Conservation (phyloP, 1,140 invertebrate species). For the Aphelenchoides besseyi region DNA sequence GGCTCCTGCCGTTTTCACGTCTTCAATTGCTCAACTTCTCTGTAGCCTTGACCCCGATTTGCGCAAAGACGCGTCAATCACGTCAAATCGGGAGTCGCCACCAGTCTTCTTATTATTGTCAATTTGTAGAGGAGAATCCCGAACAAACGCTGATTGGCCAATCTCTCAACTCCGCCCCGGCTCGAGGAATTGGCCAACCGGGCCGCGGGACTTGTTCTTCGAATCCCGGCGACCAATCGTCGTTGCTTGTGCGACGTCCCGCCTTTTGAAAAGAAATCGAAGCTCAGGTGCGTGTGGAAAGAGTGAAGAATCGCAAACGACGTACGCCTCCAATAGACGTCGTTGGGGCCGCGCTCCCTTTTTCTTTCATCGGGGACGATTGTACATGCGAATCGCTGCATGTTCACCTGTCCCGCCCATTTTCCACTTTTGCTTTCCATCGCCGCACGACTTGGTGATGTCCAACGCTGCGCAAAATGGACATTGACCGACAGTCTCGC, state of each 20-base stretch:
- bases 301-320: too few relatives aligned
- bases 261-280: not conserved
- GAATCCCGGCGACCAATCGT: not conserved
- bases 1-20: too few relatives aligned
- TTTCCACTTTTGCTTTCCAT: constrained; percentile 19
- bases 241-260: not conserved
- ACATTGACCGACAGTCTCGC: not conserved
- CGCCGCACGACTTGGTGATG: not conserved
- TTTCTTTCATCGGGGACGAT: not conserved
- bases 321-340: not conserved
- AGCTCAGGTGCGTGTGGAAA: not conserved
- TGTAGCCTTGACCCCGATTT: not conserved
- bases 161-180: too few relatives aligned
- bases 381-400: not conserved
- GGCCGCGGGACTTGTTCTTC: too few relatives aligned
- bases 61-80: not conserved
- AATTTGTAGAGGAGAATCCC: too few relatives aligned
- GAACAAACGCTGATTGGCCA: constrained; percentile 4
- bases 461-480: not conserved
- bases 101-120: too few relatives aligned
- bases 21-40: constrained; percentile 6
- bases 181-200: not conserved
- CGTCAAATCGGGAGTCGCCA: not conserved
- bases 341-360: not conserved
- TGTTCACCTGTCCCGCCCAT: too few relatives aligned